Conservation (phyloP, 2,113 vertebrate genomes). For the Craseonycteris thonglongyai region DNA sequence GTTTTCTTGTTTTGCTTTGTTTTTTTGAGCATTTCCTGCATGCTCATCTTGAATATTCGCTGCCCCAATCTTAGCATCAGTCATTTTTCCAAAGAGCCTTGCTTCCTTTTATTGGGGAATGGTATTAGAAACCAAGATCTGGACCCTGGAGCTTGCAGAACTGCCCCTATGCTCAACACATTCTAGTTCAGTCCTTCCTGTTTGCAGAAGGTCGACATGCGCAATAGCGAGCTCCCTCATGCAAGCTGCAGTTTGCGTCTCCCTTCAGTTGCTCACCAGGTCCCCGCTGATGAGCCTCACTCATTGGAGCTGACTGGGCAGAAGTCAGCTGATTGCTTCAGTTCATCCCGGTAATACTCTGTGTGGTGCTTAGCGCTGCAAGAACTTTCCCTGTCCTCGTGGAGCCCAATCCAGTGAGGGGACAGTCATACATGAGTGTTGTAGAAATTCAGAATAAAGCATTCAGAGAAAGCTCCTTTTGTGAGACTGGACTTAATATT, state of each 20-base stretch:
- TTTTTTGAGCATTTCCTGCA: background rate
- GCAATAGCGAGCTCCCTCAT: fast-evolving
- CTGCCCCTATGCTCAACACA: background rate
- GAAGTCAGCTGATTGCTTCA: background rate
- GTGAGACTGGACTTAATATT: background rate
- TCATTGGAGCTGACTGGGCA: background rate
- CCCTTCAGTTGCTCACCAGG: fast-evolving
- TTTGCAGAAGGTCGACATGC: fast-evolving
- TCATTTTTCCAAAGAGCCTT: background rate
- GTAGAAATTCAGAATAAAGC: background rate
- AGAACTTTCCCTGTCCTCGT: background rate
- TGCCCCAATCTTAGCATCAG: background rate
- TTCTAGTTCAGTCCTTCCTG: background rate
- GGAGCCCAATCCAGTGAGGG: background rate
- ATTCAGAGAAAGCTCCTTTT: background rate
- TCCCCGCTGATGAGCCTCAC: background rate
- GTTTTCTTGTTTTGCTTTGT: no score
- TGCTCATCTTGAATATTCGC: background rate
- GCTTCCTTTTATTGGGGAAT: background rate
- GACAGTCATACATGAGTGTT: background rate
- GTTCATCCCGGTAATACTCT: background rate
- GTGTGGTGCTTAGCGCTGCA: background rate
- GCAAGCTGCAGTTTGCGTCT: background rate
- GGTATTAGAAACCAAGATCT: background rate
- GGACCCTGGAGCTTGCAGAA: background rate